Percentiles rank a stretch among this genome's conserved stretches.
phyloP scores from a whole-genome alignment of 2,888 invertebrate species.

The Cybosia mesomella region DNA sequence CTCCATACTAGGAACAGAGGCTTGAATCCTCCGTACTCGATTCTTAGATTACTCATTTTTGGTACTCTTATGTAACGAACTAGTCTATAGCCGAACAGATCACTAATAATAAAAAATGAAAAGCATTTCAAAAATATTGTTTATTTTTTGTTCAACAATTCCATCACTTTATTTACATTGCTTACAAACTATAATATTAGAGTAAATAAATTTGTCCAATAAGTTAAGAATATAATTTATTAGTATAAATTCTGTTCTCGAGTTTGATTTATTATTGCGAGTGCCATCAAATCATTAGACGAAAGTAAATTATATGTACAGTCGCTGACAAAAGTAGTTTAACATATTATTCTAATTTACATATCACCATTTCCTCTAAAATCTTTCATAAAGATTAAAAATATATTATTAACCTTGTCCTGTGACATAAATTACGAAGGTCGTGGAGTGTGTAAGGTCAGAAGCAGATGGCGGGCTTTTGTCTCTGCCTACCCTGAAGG shows the following conservation, averaged over 20 bases:
- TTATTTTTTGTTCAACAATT: constrained; percentile 31
- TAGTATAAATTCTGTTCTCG: background rate
- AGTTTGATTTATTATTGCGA: too few relatives aligned
- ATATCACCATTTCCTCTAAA: background rate
- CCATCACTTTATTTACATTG: constrained; percentile 47
- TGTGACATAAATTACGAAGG: background rate
- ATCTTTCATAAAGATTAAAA: background rate
- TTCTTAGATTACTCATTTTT: constrained; percentile 83
- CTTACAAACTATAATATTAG: constrained; percentile 30
- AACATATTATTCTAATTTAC: background rate
- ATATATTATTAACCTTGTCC: background rate
- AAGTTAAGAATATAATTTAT: background rate
- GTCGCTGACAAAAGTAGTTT: background rate
- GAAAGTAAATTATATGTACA: background rate
- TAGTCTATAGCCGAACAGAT: too few relatives aligned
- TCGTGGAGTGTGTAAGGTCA: too few relatives aligned
- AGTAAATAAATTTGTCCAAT: constrained; percentile 25
- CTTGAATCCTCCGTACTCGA: constrained; percentile 94
- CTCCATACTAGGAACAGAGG: constrained; percentile 94
- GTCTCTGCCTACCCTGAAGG: too few relatives aligned
- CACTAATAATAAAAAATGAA: background rate
- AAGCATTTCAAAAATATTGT: background rate
- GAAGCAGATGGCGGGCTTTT: too few relatives aligned
- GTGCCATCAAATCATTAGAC: background rate
- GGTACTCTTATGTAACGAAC: too few relatives aligned